Evolutionary conservation across 2,888 invertebrate genomes (phyloP).

Genomic region (Drosophila anomalata): DNA sequence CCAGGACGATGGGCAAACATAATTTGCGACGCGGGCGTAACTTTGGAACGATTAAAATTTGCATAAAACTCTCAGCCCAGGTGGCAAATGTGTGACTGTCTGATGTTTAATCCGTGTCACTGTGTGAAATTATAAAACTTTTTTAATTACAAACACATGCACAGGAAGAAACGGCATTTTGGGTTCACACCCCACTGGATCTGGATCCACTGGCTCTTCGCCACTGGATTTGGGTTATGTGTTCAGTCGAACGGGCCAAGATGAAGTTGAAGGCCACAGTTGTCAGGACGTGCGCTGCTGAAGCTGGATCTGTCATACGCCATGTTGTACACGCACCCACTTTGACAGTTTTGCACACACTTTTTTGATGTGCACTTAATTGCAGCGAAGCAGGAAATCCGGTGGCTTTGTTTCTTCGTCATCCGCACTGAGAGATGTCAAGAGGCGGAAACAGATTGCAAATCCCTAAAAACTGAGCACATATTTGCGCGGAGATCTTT

Average conservation of each 20-base stretch:
- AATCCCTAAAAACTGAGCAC: conserved; percentile 1
- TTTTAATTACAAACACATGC: conserved; percentile 64
- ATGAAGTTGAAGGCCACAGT: conserved; percentile 38
- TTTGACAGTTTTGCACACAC: conserved; percentile 51
- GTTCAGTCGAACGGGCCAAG: conserved; percentile 1
- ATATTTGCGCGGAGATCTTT: conserved; percentile 22
- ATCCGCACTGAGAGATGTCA: conserved; percentile 19
- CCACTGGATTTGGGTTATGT: conserved; percentile 3
- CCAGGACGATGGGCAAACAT: conserved; percentile 59
- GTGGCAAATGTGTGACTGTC: conserved; percentile 43
- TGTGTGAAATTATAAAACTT: conserved; percentile 63
- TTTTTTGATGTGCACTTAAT: conserved; percentile 71
- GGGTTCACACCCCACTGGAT: not conserved
- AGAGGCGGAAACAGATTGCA: conserved; percentile 36
- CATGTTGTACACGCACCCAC: conserved; percentile 51
- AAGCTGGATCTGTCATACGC: conserved; percentile 51
- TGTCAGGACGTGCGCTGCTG: conserved; percentile 8
- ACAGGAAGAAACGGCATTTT: conserved; percentile 2
- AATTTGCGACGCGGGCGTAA: conserved; percentile 59
- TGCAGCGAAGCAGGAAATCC: conserved; percentile 53
- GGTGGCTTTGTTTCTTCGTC: conserved; percentile 31
- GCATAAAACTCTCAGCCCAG: conserved; percentile 61
- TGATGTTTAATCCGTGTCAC: conserved; percentile 38
- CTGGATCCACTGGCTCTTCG: conserved; percentile 1
- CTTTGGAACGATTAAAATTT: conserved; percentile 70